Evolutionary conservation across 2,888 invertebrate genomes (phyloP), one percentile per base, ranked within the genome.

Genomic region (Bugulina stolonifera): DNA sequence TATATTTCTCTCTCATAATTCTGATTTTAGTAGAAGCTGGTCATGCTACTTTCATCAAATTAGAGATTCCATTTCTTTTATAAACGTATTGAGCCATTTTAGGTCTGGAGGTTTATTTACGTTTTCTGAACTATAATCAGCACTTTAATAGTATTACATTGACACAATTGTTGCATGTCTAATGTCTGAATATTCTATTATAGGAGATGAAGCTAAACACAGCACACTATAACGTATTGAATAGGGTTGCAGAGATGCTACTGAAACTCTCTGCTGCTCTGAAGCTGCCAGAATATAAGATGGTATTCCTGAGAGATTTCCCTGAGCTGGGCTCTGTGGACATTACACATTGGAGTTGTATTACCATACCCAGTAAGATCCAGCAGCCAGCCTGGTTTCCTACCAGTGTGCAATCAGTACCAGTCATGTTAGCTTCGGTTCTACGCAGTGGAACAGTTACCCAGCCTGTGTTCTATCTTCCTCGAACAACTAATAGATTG

Each of bases 151-250:
- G n/a, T n/a, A n/a, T n/a, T n/a, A n/a, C n/a, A n/a, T n/a, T n/a
- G n/a, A n/a, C n/a, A n/a, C n/a, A n/a, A n/a, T n/a, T n/a, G n/a
- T n/a, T n/a, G n/a, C n/a, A n/a, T n/a, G n/a, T n/a, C n/a, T n/a
- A n/a, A n/a, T n/a, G n/a, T n/a, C n/a, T n/a, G n/a, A n/a, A n/a
- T n/a, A n/a, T n/a, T n/a, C n/a, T 43, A 77, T 76, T 75, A 25
- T 75, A 87, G 86, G 94, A 95, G 80, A 86, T 93, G 1, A 95
- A 95, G 81, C 83, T 95, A 73, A 91, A 93, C 79, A 88, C 89
- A 0, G 85, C 91, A 0, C 85, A 91, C 76, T 87, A 88, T 69
- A 89, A 89, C 73, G 89, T 91, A 77, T 82, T 93, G 74, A 87
- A 88, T 72, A 87, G 89, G 0, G 80, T 95, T 55, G 91, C 90